Evolutionary conservation across 2,797 vertebrate genomes (phyloP).

Genomic region (Vultur gryphus): DNA sequence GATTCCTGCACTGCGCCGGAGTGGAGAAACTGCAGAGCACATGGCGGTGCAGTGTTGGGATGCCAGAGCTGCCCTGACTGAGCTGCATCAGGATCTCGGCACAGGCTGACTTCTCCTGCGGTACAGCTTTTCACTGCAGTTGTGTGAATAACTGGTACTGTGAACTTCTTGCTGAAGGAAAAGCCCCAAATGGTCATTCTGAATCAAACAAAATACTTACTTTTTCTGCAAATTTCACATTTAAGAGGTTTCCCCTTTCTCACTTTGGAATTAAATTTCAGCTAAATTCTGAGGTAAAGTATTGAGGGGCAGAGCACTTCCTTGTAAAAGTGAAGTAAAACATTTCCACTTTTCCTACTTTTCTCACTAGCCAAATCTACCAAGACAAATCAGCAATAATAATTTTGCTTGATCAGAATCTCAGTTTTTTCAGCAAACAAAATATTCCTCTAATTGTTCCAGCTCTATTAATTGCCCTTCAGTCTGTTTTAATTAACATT

Average conservation of each 20-base stretch:
- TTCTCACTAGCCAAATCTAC: neutral
- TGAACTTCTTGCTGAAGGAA: neutral
- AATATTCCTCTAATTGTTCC: neutral
- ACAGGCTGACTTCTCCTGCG: neutral
- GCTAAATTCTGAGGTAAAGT: neutral
- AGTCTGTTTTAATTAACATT: neutral
- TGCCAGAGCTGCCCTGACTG: neutral
- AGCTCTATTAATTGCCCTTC: neutral
- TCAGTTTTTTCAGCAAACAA: neutral
- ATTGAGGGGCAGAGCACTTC: neutral
- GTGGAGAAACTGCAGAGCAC: neutral
- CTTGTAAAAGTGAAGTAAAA: neutral
- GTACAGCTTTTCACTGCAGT: neutral
- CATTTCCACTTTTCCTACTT: neutral
- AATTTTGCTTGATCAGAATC: neutral
- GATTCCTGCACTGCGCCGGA: neutral
- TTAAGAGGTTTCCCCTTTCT: neutral
- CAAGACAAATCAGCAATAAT: neutral
- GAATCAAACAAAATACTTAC: neutral
- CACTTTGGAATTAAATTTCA: neutral
- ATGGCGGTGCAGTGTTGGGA: neutral
- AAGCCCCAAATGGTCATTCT: neutral
- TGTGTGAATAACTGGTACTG: neutral
- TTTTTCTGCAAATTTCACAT: neutral
- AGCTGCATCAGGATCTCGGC: neutral